Evolutionary conservation across 1,140 invertebrate species (phyloP), one percentile per base, ranked within the genome.

Genomic region (Solen grandis): DNA sequence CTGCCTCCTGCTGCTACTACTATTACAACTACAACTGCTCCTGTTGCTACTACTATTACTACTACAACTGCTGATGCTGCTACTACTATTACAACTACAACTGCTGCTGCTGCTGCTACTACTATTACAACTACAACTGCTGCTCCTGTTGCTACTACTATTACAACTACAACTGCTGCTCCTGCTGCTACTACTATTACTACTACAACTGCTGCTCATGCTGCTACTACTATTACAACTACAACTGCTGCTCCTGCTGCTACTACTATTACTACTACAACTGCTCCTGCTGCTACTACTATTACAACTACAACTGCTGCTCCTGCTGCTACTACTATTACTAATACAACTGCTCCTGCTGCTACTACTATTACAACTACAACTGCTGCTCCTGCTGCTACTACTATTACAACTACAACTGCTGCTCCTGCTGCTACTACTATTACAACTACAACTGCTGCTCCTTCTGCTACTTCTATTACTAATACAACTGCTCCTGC

Each of bases 281-380:
- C 8, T 46, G 33, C 70, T 29, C 14, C 54, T 2, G 33, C 70
- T 46, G 33, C 55, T 33, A 36, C 22, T 68, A 5, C 52, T 46
- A 73, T 54, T 68, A 66, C 29, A n/a, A 62, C 59, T 25, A 33
- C 59, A 69, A 68, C 70, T 25, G 33, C 59, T 25, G 25, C 70
- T 46, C 22, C 70, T 22, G 5, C 59, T 25, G 36, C 70, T n/a
- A n/a, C n/a, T n/a, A n/a, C n/a, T n/a, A n/a, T n/a, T n/a, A n/a
- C n/a, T n/a, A n/a, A n/a, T n/a, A n/a, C n/a, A n/a, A n/a, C n/a
- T n/a, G n/a, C n/a, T n/a, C n/a, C n/a, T n/a, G n/a, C n/a, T n/a
- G n/a, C n/a, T n/a, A n/a, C n/a, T n/a, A n/a, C n/a, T n/a, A n/a
- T n/a, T n/a, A n/a, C n/a, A n/a, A n/a, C 27, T 22, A 25, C 52